phyloP scores from a whole-genome alignment of 2,797 vertebrate species.

The Betta splendens region DNA sequence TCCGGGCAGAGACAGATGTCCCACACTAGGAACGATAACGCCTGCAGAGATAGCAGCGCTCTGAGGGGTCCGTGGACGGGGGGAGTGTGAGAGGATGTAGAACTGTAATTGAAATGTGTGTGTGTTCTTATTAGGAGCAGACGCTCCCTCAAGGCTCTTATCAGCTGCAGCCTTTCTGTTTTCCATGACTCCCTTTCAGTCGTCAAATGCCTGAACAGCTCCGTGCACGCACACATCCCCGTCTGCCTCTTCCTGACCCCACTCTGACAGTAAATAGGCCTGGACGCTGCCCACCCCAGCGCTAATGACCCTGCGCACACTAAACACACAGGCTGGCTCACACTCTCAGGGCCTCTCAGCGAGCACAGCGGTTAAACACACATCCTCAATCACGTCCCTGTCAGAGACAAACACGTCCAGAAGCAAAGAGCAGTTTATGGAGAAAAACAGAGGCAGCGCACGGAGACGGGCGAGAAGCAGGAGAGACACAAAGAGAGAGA shows the following conservation, averaged over 20 bases:
- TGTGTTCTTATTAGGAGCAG: slow-evolving; percentile 73
- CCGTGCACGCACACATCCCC: slow-evolving; percentile 26
- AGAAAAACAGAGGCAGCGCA: slow-evolving; percentile 18
- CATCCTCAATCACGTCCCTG: slow-evolving; percentile 80
- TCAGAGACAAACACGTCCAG: slow-evolving; percentile 65
- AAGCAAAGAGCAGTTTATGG: slow-evolving; percentile 60
- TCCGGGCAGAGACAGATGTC: slow-evolving; percentile 76
- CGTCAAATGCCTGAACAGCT: slow-evolving; percentile 53
- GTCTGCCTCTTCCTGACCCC: slow-evolving; percentile 54
- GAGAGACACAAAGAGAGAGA: no score
- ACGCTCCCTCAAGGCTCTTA: slow-evolving; percentile 69
- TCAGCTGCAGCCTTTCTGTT: slow-evolving; percentile 67
- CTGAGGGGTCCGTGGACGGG: slow-evolving; percentile 60
- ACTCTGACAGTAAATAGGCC: slow-evolving; percentile 63
- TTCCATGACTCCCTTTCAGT: slow-evolving; percentile 62
- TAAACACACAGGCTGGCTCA: slow-evolving; percentile 59
- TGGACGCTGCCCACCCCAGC: slow-evolving; percentile 52
- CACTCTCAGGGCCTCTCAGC: slow-evolving; percentile 72
- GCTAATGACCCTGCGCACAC: slow-evolving; percentile 63
- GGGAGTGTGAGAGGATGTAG: slow-evolving; percentile 48
- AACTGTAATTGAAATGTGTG: slow-evolving; percentile 45
- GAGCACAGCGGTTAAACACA: slow-evolving; percentile 79
- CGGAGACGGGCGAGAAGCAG: no score
- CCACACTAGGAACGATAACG: slow-evolving; percentile 69
- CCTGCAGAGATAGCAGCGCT: slow-evolving; percentile 74